Percentiles rank a stretch among this genome's conserved stretches.
These are phyloP conservation scores for Zhuqinia jingwanae DNA, from an alignment of 2,888 invertebrate genomes.

Conservation along the genomic window DNA sequence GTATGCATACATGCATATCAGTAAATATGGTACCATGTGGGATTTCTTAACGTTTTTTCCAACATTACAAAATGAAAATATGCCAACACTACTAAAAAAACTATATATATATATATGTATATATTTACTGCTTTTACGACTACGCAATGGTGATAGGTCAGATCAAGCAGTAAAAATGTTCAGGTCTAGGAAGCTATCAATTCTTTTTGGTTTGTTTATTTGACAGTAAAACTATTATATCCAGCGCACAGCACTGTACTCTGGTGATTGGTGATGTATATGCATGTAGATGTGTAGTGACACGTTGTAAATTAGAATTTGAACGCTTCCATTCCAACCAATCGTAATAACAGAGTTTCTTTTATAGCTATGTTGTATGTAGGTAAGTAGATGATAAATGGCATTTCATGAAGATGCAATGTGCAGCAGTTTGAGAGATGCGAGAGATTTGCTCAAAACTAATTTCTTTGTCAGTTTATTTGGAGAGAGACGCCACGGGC, in stretches of 20 bases:
- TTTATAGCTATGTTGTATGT: background rate
- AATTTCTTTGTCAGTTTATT: conserved; percentile 52
- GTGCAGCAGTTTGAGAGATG: conserved; percentile 2
- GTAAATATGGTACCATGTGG: background rate
- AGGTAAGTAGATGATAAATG: conserved; percentile 6
- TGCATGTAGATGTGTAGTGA: background rate
- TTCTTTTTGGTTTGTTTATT: conserved; percentile 24
- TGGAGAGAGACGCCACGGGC: conserved; percentile 63
- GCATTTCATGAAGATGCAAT: conserved; percentile 5
- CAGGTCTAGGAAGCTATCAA: conserved; percentile 56
- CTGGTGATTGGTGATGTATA: too few species aligned
- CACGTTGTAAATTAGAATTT: conserved; percentile 18
- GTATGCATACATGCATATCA: background rate
- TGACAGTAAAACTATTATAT: conserved; percentile 47
- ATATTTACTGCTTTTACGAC: background rate
- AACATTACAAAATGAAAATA: too few species aligned
- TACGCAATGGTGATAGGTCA: conserved; percentile 18
- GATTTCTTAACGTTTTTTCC: conserved; percentile 1
- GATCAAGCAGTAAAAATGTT: background rate
- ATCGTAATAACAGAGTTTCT: conserved; percentile 6
- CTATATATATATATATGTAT: too few species aligned
- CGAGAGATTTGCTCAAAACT: background rate
- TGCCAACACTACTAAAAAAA: background rate
- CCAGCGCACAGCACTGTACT: conserved; percentile 24
- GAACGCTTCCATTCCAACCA: conserved; percentile 26